Conservation (phyloP, 2,113 vertebrate genomes). For the Leucoraja erinaceus region DNA sequence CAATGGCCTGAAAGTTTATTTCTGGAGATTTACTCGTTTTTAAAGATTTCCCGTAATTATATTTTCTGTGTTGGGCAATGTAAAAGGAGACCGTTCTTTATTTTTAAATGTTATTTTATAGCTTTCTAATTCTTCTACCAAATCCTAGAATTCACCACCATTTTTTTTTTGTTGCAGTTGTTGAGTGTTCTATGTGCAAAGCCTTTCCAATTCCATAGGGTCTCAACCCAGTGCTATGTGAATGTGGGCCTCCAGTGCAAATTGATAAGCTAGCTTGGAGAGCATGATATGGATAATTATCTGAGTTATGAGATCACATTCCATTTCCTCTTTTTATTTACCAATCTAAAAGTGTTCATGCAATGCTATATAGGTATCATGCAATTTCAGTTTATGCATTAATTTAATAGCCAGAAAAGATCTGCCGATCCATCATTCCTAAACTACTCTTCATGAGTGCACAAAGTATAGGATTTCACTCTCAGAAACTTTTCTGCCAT, state of each 20-base stretch:
- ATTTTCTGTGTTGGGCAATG: background rate
- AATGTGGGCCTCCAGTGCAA: background rate
- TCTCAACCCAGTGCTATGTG: background rate
- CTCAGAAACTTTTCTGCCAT: background rate
- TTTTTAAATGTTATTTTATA: background rate
- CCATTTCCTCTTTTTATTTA: background rate
- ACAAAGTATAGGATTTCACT: background rate
- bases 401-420: background rate
- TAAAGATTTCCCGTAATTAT: background rate
- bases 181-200: background rate
- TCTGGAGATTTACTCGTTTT: background rate
- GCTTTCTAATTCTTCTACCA: too few relatives aligned
- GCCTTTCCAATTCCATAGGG: background rate
- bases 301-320: background rate
- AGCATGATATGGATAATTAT: background rate
- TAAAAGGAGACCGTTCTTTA: background rate
- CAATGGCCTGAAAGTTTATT: background rate
- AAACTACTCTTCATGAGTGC: background rate
- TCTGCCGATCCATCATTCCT: background rate
- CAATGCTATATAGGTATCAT: background rate
- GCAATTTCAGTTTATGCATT: background rate
- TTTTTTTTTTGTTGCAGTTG: background rate
- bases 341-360: too few relatives aligned
- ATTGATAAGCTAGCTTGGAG: background rate
- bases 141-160: background rate